phyloP scores from a whole-genome alignment of 2,888 invertebrate species.

The Lasioglossum pauxillum region DNA sequence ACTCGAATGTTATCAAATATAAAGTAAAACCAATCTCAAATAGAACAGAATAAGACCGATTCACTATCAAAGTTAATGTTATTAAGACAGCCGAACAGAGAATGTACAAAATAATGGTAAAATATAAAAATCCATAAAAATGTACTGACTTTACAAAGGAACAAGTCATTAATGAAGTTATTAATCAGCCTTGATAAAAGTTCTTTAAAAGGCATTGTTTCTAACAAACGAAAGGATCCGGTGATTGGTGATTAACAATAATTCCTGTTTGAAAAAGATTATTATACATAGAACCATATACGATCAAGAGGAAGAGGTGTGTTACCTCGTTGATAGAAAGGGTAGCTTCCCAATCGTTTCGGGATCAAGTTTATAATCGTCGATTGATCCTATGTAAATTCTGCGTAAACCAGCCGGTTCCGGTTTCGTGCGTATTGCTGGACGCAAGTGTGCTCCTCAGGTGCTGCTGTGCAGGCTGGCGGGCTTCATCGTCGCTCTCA shows the following conservation, averaged over 20 bases:
- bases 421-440: constrained; percentile 44
- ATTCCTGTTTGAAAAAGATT: constrained; percentile 37
- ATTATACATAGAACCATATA: constrained; percentile 36
- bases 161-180: constrained; percentile 31
- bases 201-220: constrained; percentile 13
- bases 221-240: background rate
- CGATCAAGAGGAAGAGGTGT: constrained; percentile 57
- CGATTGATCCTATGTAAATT: constrained; percentile 34
- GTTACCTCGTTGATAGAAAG: constrained; percentile 58
- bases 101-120: constrained; percentile 1
- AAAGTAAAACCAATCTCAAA: background rate
- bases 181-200: constrained; percentile 19
- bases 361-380: constrained; percentile 33
- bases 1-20: background rate
- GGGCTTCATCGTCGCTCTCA: constrained; percentile 70
- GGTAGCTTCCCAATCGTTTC: constrained; percentile 45
- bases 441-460: constrained; percentile 59
- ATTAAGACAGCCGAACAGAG: background rate
- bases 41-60: background rate
- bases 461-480: constrained; percentile 54
- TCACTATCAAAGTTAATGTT: background rate
- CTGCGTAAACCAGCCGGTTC: constrained; percentile 36
- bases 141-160: constrained; percentile 10
- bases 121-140: constrained; percentile 31
- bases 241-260: constrained; percentile 11